Percentiles rank a stretch among this genome's conserved stretches.
phyloP scores from a whole-genome alignment of 1,140 invertebrate genomes.

The Drosophila sproati region DNA sequence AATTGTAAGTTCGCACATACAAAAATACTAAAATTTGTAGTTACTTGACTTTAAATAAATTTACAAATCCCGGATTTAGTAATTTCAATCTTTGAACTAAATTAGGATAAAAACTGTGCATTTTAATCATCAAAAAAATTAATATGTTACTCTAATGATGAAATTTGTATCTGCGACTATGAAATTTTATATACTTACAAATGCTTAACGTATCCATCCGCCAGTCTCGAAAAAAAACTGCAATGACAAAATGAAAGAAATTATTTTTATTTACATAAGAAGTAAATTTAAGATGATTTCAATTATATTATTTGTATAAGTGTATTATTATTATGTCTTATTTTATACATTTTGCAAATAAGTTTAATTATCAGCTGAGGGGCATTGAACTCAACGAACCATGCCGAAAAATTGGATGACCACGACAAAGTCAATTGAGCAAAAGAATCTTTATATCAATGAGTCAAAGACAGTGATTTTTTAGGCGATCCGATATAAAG shows the following conservation, averaged over 20 bases:
- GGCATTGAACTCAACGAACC: conserved; percentile 55
- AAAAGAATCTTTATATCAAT: conserved; percentile 43
- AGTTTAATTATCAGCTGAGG: conserved; percentile 13
- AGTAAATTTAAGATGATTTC: too few relatives aligned
- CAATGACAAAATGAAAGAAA: conserved; percentile 30
- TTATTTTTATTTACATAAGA: background rate
- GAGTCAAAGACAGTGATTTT: conserved; percentile 55
- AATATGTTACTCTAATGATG: too few relatives aligned
- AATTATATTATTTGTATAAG: background rate
- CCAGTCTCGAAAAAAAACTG: conserved; percentile 27
- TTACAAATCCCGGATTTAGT: too few relatives aligned
- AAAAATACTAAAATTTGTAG: too few relatives aligned
- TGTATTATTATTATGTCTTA: background rate
- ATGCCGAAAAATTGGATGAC: conserved; percentile 18
- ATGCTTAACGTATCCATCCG: conserved; percentile 56
- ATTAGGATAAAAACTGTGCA: too few relatives aligned
- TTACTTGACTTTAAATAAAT: too few relatives aligned
- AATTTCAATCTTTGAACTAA: too few relatives aligned
- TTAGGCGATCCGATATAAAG: conserved; percentile 30
- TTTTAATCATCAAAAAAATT: too few relatives aligned
- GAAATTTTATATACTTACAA: conserved; percentile 43
- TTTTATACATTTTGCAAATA: background rate
- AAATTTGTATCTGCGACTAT: too few relatives aligned
- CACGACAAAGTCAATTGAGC: conserved; percentile 39
- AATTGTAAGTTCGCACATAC: too few relatives aligned